Evolutionary conservation across 2,797 vertebrate species (phyloP), one percentile per base, ranked within the genome.

Genomic region (Chrosomus eos): DNA sequence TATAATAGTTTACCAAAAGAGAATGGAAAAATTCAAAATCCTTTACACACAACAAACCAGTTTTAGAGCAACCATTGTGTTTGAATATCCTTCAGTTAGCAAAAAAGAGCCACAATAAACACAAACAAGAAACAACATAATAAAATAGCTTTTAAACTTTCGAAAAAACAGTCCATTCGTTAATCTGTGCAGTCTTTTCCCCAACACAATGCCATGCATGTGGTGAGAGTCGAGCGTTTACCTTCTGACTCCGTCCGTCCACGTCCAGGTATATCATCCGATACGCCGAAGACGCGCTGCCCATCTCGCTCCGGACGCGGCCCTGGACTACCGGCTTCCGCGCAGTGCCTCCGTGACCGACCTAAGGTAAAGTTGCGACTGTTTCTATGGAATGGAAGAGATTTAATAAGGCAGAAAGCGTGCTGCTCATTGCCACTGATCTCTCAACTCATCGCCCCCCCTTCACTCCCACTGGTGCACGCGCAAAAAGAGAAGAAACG

Each of bases 231-330:
- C 23, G 38, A n/a, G 38, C 21, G 23, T 43, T 71, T 92, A 95
- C 94, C 94, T 95, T 95, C 91, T 95, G 94, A 33, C 90, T 92
- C 85, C 93, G 91, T 80, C 93, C 93, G 80, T 95, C 93, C 85
- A 94, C 92, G 81, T 94, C 93, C 91, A 95, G 90, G 91, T 94
- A 93, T n/a, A 95, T 94, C 70, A 93, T 89, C 85, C 94, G 90
- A 88, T 94, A 93, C 4, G 93, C 91, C 53, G 94, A 95, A 38
- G 93, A 95, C 74, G 94, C 94, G 58, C 93, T 93, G 82, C 94
- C 94, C 94, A 94, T 95, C 76, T 70, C 80, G 82, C 36, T 64
- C 28, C n/a, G 21, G 87, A 9, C 60, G 62, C 77, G 72, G 68
- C 71, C 40, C 67, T 62, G 38, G 67, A 62, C 73, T 53, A 58